A percentile compares a stretch with the other conserved stretches of the same genome.
phyloP scores from a whole-genome alignment of 1,140 invertebrate species.

The Melitaea cinxia region DNA sequence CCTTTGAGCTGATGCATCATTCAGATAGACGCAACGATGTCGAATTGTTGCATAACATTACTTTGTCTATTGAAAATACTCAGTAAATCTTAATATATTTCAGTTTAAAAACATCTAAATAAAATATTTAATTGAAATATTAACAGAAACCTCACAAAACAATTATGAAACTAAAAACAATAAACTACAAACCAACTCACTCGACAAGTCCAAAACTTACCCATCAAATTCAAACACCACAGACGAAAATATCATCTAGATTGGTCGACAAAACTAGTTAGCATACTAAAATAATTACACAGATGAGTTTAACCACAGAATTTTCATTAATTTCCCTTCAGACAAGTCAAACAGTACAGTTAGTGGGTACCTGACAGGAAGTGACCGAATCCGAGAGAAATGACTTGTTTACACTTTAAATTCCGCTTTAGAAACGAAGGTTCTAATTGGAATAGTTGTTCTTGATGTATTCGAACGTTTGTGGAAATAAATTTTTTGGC shows the following conservation, averaged over 20 bases:
- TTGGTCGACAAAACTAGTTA: conserved; percentile 16
- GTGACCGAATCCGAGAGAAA: conserved; percentile 46
- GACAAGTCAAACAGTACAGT: conserved; percentile 37
- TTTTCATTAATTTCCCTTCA: conserved; percentile 34
- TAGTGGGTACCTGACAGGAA: conserved; percentile 36
- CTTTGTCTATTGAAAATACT: too few relatives aligned
- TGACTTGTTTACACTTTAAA: conserved; percentile 42
- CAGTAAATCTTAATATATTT: too few relatives aligned
- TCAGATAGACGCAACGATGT: neutral
- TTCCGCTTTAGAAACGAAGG: conserved; percentile 41
- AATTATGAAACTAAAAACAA: neutral
- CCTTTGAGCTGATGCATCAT: neutral
- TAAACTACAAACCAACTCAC: neutral
- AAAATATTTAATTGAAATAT: too few relatives aligned
- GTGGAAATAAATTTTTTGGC: neutral
- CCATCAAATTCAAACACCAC: conserved; percentile 21
- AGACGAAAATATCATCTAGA: conserved; percentile 7
- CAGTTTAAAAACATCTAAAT: too few relatives aligned
- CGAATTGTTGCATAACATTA: too few relatives aligned
- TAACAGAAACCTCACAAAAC: neutral
- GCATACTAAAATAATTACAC: conserved; percentile 22
- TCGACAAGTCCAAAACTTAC: neutral
- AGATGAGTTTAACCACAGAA: conserved; percentile 26
- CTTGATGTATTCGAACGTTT: conserved; percentile 23
- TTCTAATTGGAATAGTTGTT: conserved; percentile 62